These are phyloP conservation scores for Nemurella pictetii DNA, from an alignment of 2,888 invertebrate genomes.

Conservation along the genomic window DNA sequence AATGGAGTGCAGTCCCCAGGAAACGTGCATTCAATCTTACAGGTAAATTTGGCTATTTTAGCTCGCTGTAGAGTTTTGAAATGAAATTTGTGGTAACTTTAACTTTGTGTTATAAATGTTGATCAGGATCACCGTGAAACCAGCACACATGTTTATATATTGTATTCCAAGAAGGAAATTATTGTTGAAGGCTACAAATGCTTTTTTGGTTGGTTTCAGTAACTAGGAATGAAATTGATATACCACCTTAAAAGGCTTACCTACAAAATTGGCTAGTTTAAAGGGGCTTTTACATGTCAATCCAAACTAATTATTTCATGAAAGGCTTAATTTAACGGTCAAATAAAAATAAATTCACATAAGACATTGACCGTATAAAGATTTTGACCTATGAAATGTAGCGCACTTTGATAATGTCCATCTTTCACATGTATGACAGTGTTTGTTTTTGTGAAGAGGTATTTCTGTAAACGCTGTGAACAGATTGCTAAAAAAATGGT, in stretches of 20 bases:
- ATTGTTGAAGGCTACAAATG: background rate
- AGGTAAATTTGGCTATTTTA: conserved; percentile 13
- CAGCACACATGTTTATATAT: conserved; percentile 6
- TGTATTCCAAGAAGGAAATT: background rate
- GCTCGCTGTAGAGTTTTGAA: conserved; percentile 20
- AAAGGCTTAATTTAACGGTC: too few relatives aligned
- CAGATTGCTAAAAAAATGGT: too few relatives aligned
- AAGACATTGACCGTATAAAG: too few relatives aligned
- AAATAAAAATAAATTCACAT: too few relatives aligned
- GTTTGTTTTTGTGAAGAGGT: too few relatives aligned
- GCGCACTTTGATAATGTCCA: too few relatives aligned
- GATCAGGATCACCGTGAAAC: background rate
- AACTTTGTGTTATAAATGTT: background rate
- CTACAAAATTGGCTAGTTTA: background rate
- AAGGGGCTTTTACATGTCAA: too few relatives aligned
- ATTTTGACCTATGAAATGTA: too few relatives aligned
- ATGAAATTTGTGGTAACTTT: conserved; percentile 14
- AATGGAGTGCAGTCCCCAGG: background rate
- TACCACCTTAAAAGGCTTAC: too few relatives aligned
- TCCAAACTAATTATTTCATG: too few relatives aligned
- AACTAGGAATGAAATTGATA: background rate
- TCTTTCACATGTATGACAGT: too few relatives aligned
- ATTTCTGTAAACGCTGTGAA: too few relatives aligned
- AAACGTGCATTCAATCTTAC: background rate
- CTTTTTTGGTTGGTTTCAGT: background rate